These are phyloP conservation scores for Alectura lathami DNA, from an alignment of 2,113 vertebrate species.

Conservation along the genomic window DNA sequence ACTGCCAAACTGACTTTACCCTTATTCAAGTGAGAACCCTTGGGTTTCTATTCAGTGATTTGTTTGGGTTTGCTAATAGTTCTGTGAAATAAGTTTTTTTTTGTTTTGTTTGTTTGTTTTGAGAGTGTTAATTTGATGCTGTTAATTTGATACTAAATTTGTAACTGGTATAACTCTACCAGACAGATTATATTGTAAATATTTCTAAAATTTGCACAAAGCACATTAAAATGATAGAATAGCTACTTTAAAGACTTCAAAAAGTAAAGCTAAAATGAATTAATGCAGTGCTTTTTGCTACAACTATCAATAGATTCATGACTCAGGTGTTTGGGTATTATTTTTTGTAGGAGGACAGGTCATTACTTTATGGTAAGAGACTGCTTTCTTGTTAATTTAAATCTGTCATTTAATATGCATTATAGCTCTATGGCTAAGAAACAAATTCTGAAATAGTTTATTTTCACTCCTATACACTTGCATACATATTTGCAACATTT, in stretches of 20 bases:
- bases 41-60: not conserved
- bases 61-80: not conserved
- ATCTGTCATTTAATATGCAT: not conserved
- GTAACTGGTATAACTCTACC: not conserved
- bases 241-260: not conserved
- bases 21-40: not conserved
- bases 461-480: conserved; percentile 6
- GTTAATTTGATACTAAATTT: not conserved
- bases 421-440: not conserved
- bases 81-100: not conserved
- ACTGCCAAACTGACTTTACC: not conserved
- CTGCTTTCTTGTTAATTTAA: not conserved
- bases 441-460: not conserved
- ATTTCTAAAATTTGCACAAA: not conserved
- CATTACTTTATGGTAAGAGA: not conserved
- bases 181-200: not conserved
- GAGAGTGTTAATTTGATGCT: not conserved
- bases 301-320: not conserved
- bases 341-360: not conserved
- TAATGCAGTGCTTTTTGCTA: not conserved
- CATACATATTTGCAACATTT: not conserved
- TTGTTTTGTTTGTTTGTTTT: not conserved
- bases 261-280: not conserved
- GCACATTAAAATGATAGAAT: not conserved
- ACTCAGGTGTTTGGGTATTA: not conserved